Percentiles rank a stretch among this genome's conserved stretches.
Conservation (phyloP, 2,113 vertebrate species). For the Lepus timidus region DNA sequence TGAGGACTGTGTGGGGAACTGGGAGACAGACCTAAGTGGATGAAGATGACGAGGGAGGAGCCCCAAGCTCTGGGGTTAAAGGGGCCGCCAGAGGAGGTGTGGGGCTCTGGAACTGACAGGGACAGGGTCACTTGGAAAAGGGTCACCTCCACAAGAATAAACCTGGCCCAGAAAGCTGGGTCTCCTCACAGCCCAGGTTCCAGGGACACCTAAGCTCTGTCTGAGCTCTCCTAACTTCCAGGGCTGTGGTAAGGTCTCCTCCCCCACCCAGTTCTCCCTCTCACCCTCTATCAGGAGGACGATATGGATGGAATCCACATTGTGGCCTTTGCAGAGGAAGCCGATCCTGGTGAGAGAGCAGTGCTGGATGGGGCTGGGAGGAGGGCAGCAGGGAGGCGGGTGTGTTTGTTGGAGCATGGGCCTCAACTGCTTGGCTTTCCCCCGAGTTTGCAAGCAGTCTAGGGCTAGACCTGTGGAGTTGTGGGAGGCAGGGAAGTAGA, state of each 20-base stretch:
- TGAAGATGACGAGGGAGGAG: not conserved
- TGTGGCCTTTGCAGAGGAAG: conserved; percentile 96
- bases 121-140: not conserved
- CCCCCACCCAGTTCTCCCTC: not conserved
- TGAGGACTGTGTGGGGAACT: not conserved
- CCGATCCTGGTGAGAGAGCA: conserved; percentile 91
- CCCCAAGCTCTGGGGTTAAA: not conserved
- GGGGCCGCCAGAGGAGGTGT: not conserved
- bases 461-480: not conserved
- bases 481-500: not conserved
- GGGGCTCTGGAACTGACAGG: not conserved
- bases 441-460: not conserved
- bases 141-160: not conserved
- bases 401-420: not conserved
- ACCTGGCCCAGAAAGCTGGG: not conserved
- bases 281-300: conserved; percentile 89
- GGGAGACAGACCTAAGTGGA: not conserved
- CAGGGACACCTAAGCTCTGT: not conserved
- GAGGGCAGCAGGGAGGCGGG: not conserved
- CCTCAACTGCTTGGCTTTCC: not conserved
- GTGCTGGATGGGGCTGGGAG: not conserved
- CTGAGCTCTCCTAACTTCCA: not conserved
- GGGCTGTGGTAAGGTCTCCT: not conserved
- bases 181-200: not conserved
- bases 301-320: conserved; percentile 95